phyloP scores from a whole-genome alignment of 1,140 invertebrate genomes.

The Melanaphis sacchari region DNA sequence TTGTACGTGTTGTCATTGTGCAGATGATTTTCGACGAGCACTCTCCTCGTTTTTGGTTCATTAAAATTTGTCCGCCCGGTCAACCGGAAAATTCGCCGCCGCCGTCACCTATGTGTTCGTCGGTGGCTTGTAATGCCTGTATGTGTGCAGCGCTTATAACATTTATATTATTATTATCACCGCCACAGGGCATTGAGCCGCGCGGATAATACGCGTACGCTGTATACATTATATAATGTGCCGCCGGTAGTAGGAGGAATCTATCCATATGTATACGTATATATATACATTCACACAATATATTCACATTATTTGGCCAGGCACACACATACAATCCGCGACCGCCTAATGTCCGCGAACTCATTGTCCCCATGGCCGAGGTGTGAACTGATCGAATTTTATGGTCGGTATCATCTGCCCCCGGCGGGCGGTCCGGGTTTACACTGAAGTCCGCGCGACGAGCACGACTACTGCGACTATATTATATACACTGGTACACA shows the following conservation, averaged over 20 bases:
- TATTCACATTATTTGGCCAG: background rate
- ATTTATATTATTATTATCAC: conserved; percentile 6
- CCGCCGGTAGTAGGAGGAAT: background rate
- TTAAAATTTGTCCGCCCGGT: conserved; percentile 28
- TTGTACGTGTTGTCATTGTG: background rate
- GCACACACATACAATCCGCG: conserved; percentile 25
- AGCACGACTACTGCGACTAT: background rate
- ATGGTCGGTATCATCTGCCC: conserved; percentile 57
- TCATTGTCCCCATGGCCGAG: conserved; percentile 46
- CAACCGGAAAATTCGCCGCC: conserved; percentile 19
- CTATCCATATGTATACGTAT: background rate
- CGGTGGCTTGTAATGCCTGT: conserved; percentile 7
- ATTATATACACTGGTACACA: background rate
- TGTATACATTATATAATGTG: conserved; percentile 8
- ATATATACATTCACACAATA: background rate
- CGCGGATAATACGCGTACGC: background rate
- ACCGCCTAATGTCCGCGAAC: conserved; percentile 41
- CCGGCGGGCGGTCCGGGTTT: conserved; percentile 2
- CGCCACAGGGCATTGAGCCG: background rate
- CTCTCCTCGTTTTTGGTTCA: conserved; percentile 31
- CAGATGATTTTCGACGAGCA: background rate
- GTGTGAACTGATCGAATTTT: conserved; percentile 57
- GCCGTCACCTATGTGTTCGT: background rate
- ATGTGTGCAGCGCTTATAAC: background rate
- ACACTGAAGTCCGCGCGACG: background rate